Base-by-base conservation (phyloP, 1,140 invertebrate species). In the Leptopilina boulardi region DNA sequence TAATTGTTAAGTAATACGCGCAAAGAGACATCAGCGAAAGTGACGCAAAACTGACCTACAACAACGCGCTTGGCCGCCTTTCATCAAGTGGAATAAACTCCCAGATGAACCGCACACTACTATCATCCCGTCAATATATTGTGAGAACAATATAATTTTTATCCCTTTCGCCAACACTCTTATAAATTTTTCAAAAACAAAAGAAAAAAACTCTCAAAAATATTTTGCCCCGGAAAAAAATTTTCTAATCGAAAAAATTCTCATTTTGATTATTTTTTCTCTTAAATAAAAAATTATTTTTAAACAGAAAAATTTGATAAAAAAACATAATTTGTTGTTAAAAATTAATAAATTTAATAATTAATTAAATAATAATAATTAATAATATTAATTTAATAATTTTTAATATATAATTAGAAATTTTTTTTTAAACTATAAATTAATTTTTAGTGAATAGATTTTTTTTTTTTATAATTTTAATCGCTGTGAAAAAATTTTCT, bases 1-100 rank as follows among this genome's bases (percentile, higher is more conserved):
- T 86, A 85, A 86, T 86, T 83, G 76, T 86, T 84, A 80, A 76
- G 76, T 84, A 87, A 87, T 80, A 77, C 81, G 38, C 72, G 76
- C 70, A 72, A n/a, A 71, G 47, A 54, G 73, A 72, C 77, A 75
- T 71, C 18, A 71, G 84, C 80, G 85, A 86, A 87, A 87, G 85
- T 85, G 79, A 83, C 80, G 81, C 82, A 75, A 71, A 80, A 81
- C 78, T 81, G 77, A 84, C 81, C 76, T 77, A 77, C 73, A 80
- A 82, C 80, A 84, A 84, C 79, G 83, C 77, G 75, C 80, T 79
- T 79, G 81, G 81, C 82, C 79, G 77, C 78, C 74, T 85, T 86
- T 86, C 76, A 44, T 51, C 74, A 77, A 79, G 54, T 34, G 21
- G 59, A 66, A 66, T 66, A 66, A 66, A 66, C 59, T 66, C 59